Conservation (phyloP, 2,797 vertebrate genomes). For the Aratinga solstitialis region DNA sequence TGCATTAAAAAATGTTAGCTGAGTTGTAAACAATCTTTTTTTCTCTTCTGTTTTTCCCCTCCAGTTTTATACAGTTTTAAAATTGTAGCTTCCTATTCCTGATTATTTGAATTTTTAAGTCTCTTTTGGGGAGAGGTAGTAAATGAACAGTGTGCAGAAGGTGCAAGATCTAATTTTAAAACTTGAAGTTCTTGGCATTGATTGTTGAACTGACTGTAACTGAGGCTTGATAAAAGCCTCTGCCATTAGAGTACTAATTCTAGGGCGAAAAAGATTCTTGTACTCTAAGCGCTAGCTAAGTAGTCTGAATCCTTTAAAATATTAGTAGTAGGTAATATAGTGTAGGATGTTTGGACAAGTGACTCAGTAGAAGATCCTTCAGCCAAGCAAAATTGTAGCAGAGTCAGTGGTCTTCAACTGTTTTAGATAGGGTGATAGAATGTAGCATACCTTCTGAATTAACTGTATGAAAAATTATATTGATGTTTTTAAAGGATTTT, state of each 20-base stretch:
- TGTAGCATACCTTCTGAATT: background rate
- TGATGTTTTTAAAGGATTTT: background rate
- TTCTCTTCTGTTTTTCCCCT: fast-evolving
- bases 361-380: background rate
- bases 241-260: background rate
- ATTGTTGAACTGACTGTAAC: background rate
- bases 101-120: background rate
- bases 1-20: background rate
- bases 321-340: background rate
- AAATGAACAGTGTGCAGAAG: background rate
- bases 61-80: background rate
- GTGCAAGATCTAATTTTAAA: background rate
- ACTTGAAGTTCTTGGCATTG: background rate
- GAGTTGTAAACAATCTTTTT: background rate
- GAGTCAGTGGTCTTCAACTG: background rate
- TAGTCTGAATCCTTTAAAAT: background rate
- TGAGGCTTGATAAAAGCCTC: background rate
- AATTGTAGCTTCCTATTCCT: background rate
- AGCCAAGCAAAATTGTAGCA: background rate
- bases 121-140: background rate
- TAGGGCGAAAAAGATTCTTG: background rate
- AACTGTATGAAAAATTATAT: background rate
- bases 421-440: background rate
- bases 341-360: background rate
- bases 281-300: background rate